Evolutionary conservation across 2,797 vertebrate species (phyloP).

Genomic region (Lithobates pipiens): DNA sequence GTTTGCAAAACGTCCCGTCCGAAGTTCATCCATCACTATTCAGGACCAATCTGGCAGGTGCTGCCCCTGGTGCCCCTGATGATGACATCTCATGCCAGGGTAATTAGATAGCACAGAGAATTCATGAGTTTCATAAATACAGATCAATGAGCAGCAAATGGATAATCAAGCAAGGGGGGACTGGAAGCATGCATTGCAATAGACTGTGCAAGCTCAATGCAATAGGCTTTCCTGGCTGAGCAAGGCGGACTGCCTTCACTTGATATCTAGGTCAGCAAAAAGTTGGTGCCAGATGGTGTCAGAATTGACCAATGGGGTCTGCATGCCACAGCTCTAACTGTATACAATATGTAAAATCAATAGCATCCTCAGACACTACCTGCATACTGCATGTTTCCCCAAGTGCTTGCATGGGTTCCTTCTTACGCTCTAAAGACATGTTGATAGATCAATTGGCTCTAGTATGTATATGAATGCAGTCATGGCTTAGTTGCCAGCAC

Average conservation of each 20-base stretch:
- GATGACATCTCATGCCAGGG: slow-evolving; percentile 53
- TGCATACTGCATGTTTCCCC: no score
- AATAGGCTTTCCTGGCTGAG: slow-evolving; percentile 13
- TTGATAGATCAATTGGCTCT: no score
- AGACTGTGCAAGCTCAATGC: neutral
- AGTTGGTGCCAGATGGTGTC: slow-evolving; percentile 53
- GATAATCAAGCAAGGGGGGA: neutral
- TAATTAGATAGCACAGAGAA: slow-evolving; percentile 37
- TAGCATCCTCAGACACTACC: no score
- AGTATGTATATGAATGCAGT: no score
- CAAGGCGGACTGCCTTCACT: slow-evolving; percentile 20
- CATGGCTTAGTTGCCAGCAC: no score
- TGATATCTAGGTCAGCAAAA: slow-evolving; percentile 57
- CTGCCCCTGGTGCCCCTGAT: neutral
- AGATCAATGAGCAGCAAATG: slow-evolving; percentile 53
- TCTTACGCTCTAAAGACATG: no score
- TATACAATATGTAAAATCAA: no score
- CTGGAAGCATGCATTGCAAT: no score
- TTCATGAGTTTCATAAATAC: slow-evolving; percentile 50
- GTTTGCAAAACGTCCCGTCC: no score
- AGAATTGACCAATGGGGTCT: slow-evolving; percentile 24
- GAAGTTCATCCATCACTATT: no score
- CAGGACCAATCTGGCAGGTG: no score
- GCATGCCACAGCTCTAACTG: slow-evolving; percentile 30
- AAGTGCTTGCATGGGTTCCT: no score